These are phyloP conservation scores for Zhuqinia jingwanae DNA, from an alignment of 2,888 invertebrate genomes.

Conservation along the genomic window DNA sequence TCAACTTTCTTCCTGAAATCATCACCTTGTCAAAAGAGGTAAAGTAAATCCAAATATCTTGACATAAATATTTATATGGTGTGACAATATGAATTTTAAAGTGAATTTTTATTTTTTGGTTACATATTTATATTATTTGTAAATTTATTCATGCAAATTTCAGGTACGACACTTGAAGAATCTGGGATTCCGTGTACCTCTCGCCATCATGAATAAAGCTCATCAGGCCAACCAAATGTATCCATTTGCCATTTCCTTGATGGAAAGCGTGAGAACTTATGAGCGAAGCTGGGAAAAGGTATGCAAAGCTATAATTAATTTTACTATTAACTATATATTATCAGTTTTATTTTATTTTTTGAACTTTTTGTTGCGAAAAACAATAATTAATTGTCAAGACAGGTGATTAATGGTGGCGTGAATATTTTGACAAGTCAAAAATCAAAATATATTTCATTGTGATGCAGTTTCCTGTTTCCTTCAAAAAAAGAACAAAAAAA, in stretches of 20 bases:
- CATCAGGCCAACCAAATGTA: slow-evolving; percentile 99
- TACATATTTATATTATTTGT: neutral
- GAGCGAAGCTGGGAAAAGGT: slow-evolving; percentile 98
- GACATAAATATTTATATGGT: neutral
- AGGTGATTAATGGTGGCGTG: slow-evolving; percentile 63
- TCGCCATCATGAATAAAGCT: slow-evolving; percentile 99
- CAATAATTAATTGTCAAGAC: slow-evolving; percentile 54
- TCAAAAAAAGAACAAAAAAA: neutral
- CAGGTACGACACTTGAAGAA: slow-evolving; percentile 94
- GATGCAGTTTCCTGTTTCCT: neutral
- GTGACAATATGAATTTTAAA: neutral
- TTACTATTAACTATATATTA: neutral
- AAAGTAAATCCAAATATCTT: slow-evolving; percentile 53
- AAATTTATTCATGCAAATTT: slow-evolving; percentile 37
- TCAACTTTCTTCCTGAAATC: slow-evolving; percentile 98
- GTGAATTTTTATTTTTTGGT: too few species aligned
- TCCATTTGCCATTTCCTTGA: slow-evolving; percentile 98
- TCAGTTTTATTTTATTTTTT: slow-evolving; percentile 40
- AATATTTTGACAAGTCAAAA: neutral
- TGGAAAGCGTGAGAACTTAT: slow-evolving; percentile 98
- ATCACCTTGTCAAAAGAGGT: slow-evolving; percentile 99
- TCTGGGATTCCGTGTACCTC: slow-evolving; percentile 96
- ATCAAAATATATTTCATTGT: neutral
- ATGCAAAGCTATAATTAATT: slow-evolving; percentile 80
- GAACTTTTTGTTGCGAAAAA: slow-evolving; percentile 70